phyloP scores from a whole-genome alignment of 2,888 invertebrate species.

The Pegoplata infirma region DNA sequence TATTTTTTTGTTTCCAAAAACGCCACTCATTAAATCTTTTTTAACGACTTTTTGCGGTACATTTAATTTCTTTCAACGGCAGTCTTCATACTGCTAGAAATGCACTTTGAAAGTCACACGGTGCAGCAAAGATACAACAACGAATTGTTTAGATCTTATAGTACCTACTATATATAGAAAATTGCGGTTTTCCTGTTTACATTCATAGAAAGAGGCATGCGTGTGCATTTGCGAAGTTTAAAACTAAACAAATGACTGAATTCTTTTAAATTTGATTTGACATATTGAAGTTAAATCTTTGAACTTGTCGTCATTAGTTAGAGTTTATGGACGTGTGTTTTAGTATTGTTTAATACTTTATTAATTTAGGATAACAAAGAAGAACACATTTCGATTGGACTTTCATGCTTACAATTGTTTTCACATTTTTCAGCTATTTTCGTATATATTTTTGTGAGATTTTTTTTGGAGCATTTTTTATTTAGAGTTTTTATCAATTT shows the following conservation, averaged over 20 bases:
- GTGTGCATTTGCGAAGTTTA: neutral
- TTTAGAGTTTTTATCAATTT: too few relatives aligned
- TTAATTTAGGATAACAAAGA: too few relatives aligned
- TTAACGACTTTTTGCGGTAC: constrained; percentile 57
- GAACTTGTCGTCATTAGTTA: constrained; percentile 51
- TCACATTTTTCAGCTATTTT: too few relatives aligned
- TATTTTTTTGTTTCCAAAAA: constrained; percentile 26
- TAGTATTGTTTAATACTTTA: too few relatives aligned
- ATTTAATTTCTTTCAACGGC: constrained; percentile 40
- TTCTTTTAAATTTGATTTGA: constrained; percentile 45
- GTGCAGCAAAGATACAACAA: neutral
- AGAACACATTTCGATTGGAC: too few relatives aligned
- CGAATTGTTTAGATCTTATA: neutral
- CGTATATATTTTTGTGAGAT: too few relatives aligned
- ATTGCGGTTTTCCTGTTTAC: neutral
- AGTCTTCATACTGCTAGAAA: neutral
- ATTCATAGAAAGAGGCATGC: neutral
- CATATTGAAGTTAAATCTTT: constrained; percentile 26
- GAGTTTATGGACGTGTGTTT: neutral
- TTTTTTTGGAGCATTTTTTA: too few relatives aligned
- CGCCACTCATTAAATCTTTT: constrained; percentile 54
- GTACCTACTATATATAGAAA: neutral
- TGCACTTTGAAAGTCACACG: neutral
- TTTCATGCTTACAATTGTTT: too few relatives aligned
- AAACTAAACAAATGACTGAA: neutral